phyloP scores from a whole-genome alignment of 1,140 invertebrate genomes.

The Asbolus verrucosus region DNA sequence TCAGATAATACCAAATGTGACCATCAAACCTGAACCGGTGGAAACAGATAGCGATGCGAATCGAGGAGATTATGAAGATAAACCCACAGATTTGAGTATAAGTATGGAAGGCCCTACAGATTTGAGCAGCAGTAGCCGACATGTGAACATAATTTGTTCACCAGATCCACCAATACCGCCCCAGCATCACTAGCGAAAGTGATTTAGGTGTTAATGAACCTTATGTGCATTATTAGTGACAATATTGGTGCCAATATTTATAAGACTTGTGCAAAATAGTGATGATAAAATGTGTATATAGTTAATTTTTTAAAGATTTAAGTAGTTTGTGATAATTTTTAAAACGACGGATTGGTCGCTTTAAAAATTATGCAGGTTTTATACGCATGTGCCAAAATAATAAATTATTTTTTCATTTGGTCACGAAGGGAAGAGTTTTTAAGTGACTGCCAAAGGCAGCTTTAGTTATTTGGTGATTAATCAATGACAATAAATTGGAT shows the following conservation, averaged over 20 bases:
- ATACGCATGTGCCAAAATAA: conserved; percentile 56
- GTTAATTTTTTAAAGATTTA: conserved; percentile 48
- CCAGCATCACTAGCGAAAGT: conserved; percentile 54
- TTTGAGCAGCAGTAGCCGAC: conserved; percentile 59
- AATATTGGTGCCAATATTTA: conserved; percentile 57
- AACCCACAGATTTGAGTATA: conserved; percentile 68
- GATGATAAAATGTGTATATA: conserved; percentile 48
- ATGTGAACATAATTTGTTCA: conserved; percentile 63
- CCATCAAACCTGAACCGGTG: conserved; percentile 61
- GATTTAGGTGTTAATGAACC: conserved; percentile 34
- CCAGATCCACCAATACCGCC: conserved; percentile 60
- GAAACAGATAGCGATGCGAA: conserved; percentile 54
- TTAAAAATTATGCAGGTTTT: conserved; percentile 49
- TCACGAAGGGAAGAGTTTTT: conserved; percentile 7
- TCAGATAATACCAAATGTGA: conserved; percentile 50
- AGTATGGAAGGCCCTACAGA: conserved; percentile 63
- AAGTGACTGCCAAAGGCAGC: conserved; percentile 54
- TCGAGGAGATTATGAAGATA: conserved; percentile 65
- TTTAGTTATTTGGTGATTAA: conserved; percentile 45
- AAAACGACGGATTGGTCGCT: conserved; percentile 38
- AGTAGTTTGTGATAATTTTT: background rate
- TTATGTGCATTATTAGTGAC: conserved; percentile 55
- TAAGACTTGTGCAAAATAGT: conserved; percentile 46
- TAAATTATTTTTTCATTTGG: conserved; percentile 40
- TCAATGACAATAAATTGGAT: conserved; percentile 51